These are phyloP conservation scores for Hydrochoerus hydrochaeris DNA, from an alignment of 2,113 vertebrate genomes.

Conservation along the genomic window DNA sequence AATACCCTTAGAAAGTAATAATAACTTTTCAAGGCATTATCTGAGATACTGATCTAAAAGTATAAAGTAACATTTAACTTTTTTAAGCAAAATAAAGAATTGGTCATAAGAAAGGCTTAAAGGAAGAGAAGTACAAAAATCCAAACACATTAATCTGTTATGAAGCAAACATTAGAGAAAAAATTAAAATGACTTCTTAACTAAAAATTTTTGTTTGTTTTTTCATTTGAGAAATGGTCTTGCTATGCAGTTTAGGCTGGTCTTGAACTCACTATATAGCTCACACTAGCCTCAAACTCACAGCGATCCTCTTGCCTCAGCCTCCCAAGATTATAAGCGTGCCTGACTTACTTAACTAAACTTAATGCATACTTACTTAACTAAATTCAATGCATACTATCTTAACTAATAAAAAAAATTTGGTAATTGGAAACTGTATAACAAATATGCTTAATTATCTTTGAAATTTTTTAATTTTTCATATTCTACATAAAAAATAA, in stretches of 20 bases:
- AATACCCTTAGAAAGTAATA: constrained; percentile 3
- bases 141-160: constrained; percentile 36
- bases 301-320: neutral
- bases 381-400: constrained; percentile 26
- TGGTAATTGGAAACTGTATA: neutral
- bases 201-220: neutral
- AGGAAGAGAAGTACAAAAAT: constrained; percentile 27
- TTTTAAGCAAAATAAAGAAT: constrained; percentile 46
- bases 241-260: neutral
- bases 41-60: neutral
- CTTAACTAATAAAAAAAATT: constrained; percentile 27
- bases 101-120: neutral
- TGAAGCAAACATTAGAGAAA: neutral
- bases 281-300: neutral
- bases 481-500: constrained; percentile 31
- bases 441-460: neutral
- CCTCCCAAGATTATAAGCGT: neutral
- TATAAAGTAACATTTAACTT: constrained; percentile 21
- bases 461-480: constrained; percentile 40
- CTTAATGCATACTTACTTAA: constrained; percentile 44
- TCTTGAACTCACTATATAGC: neutral
- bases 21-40: constrained; percentile 23
- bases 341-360: neutral
- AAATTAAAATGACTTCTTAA: neutral
- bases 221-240: neutral